These are phyloP conservation scores for Platerodrilus igneus DNA, from an alignment of 2,888 invertebrate species.

Conservation along the genomic window DNA sequence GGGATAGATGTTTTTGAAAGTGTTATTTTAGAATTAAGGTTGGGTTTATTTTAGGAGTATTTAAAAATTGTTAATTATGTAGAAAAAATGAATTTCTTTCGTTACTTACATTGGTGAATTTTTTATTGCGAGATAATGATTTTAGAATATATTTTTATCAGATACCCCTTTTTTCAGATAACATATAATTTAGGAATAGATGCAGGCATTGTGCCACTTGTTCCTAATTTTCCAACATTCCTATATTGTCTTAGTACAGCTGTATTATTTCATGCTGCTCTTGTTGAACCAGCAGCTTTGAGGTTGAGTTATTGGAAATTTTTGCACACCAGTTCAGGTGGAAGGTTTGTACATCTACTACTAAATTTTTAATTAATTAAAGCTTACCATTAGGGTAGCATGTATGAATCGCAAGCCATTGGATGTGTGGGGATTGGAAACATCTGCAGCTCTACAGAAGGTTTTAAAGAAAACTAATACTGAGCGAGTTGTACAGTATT, in stretches of 20 bases:
- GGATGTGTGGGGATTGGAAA: constrained; percentile 58
- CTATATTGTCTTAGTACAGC: constrained; percentile 75
- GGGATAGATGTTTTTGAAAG: too few species aligned
- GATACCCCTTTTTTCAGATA: constrained; percentile 56
- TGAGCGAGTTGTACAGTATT: constrained; percentile 29
- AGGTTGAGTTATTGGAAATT: constrained; percentile 82
- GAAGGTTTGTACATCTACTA: constrained; percentile 48
- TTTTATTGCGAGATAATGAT: too few species aligned
- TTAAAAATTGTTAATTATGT: too few species aligned
- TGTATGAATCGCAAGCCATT: constrained; percentile 56
- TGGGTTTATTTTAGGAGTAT: too few species aligned
- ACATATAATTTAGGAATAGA: constrained; percentile 68
- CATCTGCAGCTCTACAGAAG: constrained; percentile 49
- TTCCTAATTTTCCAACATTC: constrained; percentile 65
- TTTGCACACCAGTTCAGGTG: constrained; percentile 68
- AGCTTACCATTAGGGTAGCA: constrained; percentile 53
- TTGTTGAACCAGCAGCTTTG: constrained; percentile 73
- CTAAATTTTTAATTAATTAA: neutral
- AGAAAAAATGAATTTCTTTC: too few species aligned
- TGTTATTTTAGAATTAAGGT: too few species aligned
- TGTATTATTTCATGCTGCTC: constrained; percentile 70
- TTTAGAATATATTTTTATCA: too few species aligned
- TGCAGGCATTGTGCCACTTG: constrained; percentile 59
- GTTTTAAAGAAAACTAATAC: constrained; percentile 49
- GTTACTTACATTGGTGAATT: too few species aligned